Evolutionary conservation across 2,797 vertebrate species (phyloP).

Genomic region (Enteromius viviparus): DNA sequence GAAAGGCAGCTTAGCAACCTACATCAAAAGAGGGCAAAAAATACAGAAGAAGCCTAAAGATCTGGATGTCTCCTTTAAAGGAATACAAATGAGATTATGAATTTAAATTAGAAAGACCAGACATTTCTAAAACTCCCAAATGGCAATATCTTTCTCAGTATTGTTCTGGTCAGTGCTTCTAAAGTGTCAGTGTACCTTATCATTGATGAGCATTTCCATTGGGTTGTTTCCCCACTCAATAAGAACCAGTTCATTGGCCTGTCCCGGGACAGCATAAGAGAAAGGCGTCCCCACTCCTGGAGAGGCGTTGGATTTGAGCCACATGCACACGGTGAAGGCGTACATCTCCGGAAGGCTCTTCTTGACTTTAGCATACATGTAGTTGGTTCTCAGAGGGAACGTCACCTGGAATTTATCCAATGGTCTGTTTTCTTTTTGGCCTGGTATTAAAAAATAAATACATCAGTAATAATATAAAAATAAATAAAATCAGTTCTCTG

Average conservation of each 20-base stretch:
- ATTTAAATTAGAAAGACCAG: neutral
- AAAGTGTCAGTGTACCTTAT: slow-evolving; percentile 82
- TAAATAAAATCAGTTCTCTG: slow-evolving; percentile 34
- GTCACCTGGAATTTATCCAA: slow-evolving; percentile 96
- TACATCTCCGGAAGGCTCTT: slow-evolving; percentile 97
- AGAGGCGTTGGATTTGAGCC: slow-evolving; percentile 94
- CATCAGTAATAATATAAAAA: too few species aligned
- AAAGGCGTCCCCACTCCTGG: slow-evolving; percentile 96
- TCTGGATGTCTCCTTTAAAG: neutral
- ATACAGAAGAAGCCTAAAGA: neutral
- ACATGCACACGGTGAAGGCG: slow-evolving; percentile 95
- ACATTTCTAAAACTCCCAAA: neutral
- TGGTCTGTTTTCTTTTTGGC: slow-evolving; percentile 92
- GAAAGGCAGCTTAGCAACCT: slow-evolving; percentile 96
- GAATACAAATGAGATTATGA: neutral
- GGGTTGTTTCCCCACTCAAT: slow-evolving; percentile 99
- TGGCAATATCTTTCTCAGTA: neutral
- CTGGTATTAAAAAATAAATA: slow-evolving; percentile 66
- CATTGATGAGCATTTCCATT: slow-evolving; percentile 97
- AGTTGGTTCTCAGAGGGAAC: slow-evolving; percentile 94
- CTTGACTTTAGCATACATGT: slow-evolving; percentile 98
- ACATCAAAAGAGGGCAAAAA: slow-evolving; percentile 10
- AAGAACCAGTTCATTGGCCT: slow-evolving; percentile 96
- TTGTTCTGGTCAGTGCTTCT: neutral
- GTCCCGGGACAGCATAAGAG: slow-evolving; percentile 93